Conservation (phyloP, 2,797 vertebrate genomes). For the Anniella stebbinsi region DNA sequence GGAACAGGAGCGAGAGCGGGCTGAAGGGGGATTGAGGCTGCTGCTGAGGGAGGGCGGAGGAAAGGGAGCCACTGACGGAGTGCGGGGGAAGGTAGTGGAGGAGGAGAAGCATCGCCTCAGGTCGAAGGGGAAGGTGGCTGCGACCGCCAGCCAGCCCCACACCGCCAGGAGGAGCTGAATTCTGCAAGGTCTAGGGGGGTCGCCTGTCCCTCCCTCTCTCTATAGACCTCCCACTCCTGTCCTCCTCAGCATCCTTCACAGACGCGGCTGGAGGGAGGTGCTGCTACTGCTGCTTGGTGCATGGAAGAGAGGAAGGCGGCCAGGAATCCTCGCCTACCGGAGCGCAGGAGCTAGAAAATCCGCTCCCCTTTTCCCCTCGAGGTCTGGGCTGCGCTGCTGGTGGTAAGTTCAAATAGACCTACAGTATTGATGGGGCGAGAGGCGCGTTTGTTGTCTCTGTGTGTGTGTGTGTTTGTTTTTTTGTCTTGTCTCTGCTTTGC, state of each 20-base stretch:
- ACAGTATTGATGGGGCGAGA: neutral
- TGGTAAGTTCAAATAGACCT: slow-evolving; percentile 48
- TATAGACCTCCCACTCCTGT: neutral
- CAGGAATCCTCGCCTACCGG: neutral
- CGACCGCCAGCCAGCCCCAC: neutral
- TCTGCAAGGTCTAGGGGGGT: neutral
- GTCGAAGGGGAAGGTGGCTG: neutral
- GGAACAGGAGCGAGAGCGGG: neutral
- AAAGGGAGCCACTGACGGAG: neutral
- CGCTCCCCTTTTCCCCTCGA: neutral
- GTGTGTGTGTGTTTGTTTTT: neutral
- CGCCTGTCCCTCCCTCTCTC: neutral
- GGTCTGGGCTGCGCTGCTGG: slow-evolving; percentile 34
- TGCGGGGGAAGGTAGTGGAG: too few relatives aligned
- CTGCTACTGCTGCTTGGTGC: slow-evolving; percentile 9
- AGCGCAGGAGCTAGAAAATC: neutral
- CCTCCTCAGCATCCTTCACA: slow-evolving; percentile 17
- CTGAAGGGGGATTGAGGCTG: neutral
- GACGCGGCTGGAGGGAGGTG: slow-evolving; percentile 34
- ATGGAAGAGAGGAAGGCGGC: neutral
- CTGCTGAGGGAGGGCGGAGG: neutral
- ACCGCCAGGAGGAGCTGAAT: neutral
- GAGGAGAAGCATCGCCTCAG: neutral
- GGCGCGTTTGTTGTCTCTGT: neutral
- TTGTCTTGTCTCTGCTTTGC: neutral